Percentiles rank a stretch among this genome's conserved stretches.
Evolutionary conservation across 2,113 vertebrate species (phyloP).

Genomic region (Rana temporaria): DNA sequence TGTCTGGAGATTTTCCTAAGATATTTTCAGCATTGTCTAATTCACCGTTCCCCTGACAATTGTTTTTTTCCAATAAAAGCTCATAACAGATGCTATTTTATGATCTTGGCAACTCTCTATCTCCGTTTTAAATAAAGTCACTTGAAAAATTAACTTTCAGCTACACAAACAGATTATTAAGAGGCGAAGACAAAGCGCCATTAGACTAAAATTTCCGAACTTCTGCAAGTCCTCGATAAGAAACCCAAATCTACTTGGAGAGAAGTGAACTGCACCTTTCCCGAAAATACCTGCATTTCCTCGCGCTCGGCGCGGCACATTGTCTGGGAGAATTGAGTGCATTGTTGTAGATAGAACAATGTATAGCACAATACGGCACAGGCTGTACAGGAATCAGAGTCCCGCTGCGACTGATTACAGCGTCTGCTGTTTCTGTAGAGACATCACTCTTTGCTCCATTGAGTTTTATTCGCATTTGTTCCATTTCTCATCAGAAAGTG

Average conservation of each 20-base stretch:
- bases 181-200: neutral
- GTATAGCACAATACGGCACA: neutral
- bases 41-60: too few species aligned
- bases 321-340: constrained; percentile 3
- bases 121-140: neutral
- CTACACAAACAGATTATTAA: neutral
- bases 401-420: constrained; percentile 37
- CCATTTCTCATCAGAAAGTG: constrained; percentile 20
- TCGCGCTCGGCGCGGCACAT: neutral
- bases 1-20: too few species aligned
- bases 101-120: neutral
- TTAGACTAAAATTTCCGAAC: constrained; percentile 4
- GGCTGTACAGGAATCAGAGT: neutral
- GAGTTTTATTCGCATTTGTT: constrained; percentile 36
- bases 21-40: too few species aligned
- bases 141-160: constrained; percentile 17
- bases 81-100: neutral
- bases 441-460: constrained; percentile 37
- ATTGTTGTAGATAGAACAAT: constrained; percentile 29
- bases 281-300: constrained; percentile 16
- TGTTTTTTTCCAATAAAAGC: too few species aligned
- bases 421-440: constrained; percentile 28
- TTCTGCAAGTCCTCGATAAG: constrained; percentile 29
- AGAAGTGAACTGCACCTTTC: constrained; percentile 22
- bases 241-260: neutral